Base-by-base conservation (phyloP, 2,888 invertebrate genomes). In the Hemaris fuciformis region DNA sequence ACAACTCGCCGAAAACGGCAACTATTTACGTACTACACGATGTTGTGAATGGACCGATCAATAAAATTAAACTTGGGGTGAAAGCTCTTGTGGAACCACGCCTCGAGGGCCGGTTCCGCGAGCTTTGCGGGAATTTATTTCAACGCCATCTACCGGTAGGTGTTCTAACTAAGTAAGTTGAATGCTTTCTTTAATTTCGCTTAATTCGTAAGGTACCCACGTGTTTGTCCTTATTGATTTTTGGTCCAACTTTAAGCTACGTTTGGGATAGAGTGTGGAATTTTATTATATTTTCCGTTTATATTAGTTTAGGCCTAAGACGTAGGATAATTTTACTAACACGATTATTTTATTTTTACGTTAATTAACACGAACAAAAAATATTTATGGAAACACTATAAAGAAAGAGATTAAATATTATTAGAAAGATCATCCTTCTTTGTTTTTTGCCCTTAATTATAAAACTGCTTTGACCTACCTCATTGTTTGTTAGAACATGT, bases 71-170 rank as follows among this genome's bases (percentile, higher is more conserved):
- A 79, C 74, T 71, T 73, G 79, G 87, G 88, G 89, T 85, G 85
- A 88, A 89, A 86, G 88, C 87, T 84, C 79, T 43, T 72, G 72
- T 67, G 66, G 65, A 70, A 81, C 89, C 90, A 87, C 89, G 84
- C 89, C 88, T 85, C 79, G 65, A 66, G 69, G 72, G 77, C 79
- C 77, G 77, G 76, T 75, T 72, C 63, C 64, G 68, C 73, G 75
- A 79, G 82, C 84, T 83, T 82, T 64, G 66, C 59, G 34, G 25
- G 59, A 62, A 53, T 66, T 64, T 34, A 64, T 65, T 63, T 61
- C 66, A 74, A 64, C 80, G 87, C 82, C 91, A 91, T 89, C 91
- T 91, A 66, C 63, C 65, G 70, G 66, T 22, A 57, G 65, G 62
- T 60, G 42, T 53, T 62, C 20, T 66, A 70, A 79, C 66, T 74